phyloP scores from a whole-genome alignment of 2,113 vertebrate species.

The Redunca redunca region DNA sequence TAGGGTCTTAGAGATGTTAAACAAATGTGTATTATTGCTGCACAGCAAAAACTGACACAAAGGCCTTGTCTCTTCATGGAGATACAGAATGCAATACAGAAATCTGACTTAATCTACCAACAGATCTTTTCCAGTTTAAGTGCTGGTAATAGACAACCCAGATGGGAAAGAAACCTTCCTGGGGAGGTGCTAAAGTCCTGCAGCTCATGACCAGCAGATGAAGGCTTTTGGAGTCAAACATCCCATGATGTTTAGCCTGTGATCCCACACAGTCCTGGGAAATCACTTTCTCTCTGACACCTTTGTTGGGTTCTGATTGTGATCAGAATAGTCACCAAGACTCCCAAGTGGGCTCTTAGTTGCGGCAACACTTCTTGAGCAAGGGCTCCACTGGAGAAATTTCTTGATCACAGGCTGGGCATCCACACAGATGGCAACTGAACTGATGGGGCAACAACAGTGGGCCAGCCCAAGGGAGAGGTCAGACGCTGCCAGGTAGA shows the following conservation, averaged over 20 bases:
- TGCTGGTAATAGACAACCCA: background rate
- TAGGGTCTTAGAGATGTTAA: background rate
- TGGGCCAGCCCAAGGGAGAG: background rate
- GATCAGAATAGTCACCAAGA: background rate
- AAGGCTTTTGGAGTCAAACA: background rate
- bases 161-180: background rate
- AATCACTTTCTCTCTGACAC: background rate
- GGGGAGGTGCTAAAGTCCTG: accelerated
- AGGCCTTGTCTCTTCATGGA: background rate
- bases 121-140: background rate
- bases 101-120: no score
- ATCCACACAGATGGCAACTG: background rate
- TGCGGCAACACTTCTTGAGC: background rate
- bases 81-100: background rate
- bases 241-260: background rate
- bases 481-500: background rate
- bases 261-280: background rate
- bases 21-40: no score
- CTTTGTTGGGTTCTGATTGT: background rate
- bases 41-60: background rate
- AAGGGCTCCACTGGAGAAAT: background rate
- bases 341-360: background rate
- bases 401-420: background rate
- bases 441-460: background rate
- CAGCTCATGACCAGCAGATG: background rate